A percentile compares a stretch with the other conserved stretches of the same genome.
These are phyloP conservation scores for Mylabris sibirica DNA, from an alignment of 2,888 invertebrate genomes.

Conservation along the genomic window DNA sequence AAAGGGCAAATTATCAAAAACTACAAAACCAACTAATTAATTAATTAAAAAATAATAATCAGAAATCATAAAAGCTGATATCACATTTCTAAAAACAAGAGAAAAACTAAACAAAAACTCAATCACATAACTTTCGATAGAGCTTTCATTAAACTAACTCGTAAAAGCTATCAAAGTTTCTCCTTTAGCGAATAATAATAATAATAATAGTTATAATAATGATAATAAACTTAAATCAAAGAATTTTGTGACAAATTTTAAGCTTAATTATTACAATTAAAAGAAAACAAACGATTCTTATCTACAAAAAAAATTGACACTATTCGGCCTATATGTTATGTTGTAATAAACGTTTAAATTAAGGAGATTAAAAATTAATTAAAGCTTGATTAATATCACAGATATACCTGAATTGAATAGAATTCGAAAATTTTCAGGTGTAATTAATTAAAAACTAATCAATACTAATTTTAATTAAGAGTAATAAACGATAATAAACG, in stretches of 20 bases:
- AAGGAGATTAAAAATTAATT: conserved; percentile 36
- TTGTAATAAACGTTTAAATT: conserved; percentile 27
- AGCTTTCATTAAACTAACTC: conserved; percentile 49
- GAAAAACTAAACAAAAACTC: conserved; percentile 40
- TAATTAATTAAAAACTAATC: conserved; percentile 22
- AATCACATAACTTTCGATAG: conserved; percentile 57
- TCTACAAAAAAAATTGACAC: conserved; percentile 61
- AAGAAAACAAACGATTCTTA: conserved; percentile 45
- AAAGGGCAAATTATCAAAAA: not conserved
- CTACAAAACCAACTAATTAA: conserved; percentile 16
- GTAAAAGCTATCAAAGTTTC: conserved; percentile 44
- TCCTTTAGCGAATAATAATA: too few species aligned
- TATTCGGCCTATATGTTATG: conserved; percentile 56
- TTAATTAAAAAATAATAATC: conserved; percentile 34
- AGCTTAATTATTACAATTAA: conserved; percentile 29
- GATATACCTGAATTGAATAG: not conserved
- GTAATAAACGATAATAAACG: conserved; percentile 15
- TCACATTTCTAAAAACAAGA: conserved; percentile 54
- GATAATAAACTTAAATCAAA: conserved; percentile 33
- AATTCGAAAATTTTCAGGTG: not conserved
- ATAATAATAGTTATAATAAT: conserved; percentile 31
- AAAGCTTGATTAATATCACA: conserved; percentile 38
- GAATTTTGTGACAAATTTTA: conserved; percentile 33
- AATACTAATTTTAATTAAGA: conserved; percentile 7
- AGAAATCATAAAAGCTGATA: conserved; percentile 58